Percentiles rank a stretch among this genome's conserved stretches.
These are phyloP conservation scores for Cirrhinus molitorella DNA, from an alignment of 2,797 vertebrate species.

Conservation along the genomic window DNA sequence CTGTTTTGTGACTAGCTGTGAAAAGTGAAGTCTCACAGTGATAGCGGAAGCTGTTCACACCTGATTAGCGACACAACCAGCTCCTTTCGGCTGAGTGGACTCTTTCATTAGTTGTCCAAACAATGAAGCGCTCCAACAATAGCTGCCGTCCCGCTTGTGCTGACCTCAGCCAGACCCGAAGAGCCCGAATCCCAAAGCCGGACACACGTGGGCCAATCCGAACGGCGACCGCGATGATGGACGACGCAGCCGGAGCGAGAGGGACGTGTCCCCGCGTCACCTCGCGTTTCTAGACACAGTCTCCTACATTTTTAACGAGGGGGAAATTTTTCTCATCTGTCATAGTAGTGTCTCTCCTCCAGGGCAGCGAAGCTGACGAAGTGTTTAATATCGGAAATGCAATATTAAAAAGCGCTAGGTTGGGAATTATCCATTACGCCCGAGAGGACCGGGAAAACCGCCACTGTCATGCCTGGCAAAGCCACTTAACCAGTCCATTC, in stretches of 20 bases:
- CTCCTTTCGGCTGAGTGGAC: conserved; percentile 21
- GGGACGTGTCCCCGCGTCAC: conserved; percentile 55
- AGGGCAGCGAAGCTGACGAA: conserved; percentile 64
- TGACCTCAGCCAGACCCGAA: conserved; percentile 29
- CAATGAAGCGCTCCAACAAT: conserved; percentile 18
- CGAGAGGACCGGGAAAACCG: conserved; percentile 53
- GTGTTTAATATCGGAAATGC: conserved; percentile 69
- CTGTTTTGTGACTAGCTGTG: neutral
- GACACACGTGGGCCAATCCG: neutral
- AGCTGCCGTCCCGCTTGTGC: neutral
- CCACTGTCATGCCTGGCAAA: conserved; percentile 48
- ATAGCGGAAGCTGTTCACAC: conserved; percentile 4
- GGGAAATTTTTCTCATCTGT: conserved; percentile 69
- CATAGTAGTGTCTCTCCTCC: conserved; percentile 62
- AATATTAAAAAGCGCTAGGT: conserved; percentile 62
- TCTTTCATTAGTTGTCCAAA: conserved; percentile 1
- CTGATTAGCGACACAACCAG: neutral
- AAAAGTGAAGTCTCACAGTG: neutral
- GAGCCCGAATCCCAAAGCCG: neutral
- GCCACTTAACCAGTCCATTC: conserved; percentile 55
- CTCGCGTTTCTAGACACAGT: conserved; percentile 55
- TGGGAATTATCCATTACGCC: conserved; percentile 61
- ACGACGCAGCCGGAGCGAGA: neutral
- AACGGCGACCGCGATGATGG: neutral
- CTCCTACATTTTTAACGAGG: conserved; percentile 72